Evolutionary conservation across 1,140 invertebrate genomes (phyloP).

Genomic region (Philaenus spumarius): DNA sequence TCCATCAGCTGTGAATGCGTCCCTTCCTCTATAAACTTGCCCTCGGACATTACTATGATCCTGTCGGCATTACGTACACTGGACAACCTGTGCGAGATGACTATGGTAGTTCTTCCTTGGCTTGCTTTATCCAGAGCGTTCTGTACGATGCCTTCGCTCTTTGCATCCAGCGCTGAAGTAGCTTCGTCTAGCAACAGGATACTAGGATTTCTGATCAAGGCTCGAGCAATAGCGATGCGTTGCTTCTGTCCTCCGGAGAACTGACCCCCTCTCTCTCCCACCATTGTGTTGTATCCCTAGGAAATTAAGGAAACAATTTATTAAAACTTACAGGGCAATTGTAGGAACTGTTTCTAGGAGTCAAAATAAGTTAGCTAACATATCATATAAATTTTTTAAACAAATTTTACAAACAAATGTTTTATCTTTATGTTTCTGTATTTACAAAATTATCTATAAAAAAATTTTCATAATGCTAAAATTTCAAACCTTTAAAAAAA

Average conservation of each 20-base stretch:
- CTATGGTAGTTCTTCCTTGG: constrained; percentile 72
- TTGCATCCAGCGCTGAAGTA: constrained; percentile 60
- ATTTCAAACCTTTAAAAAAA: no score
- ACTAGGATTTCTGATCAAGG: constrained; percentile 62
- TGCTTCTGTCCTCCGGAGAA: constrained; percentile 78
- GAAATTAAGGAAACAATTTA: constrained; percentile 22
- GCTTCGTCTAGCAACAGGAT: constrained; percentile 70
- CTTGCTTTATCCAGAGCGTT: constrained; percentile 55
- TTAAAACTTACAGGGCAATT: background rate
- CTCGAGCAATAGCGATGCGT: constrained; percentile 74
- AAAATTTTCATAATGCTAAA: no score
- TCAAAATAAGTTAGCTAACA: no score
- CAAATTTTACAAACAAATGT: no score
- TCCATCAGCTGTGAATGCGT: constrained; percentile 64
- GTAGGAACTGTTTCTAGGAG: background rate
- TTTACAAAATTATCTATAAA: no score
- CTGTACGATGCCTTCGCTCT: constrained; percentile 36
- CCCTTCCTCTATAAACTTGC: constrained; percentile 62
- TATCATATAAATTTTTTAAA: no score
- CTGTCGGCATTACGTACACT: constrained; percentile 70
- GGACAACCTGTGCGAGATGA: constrained; percentile 77
- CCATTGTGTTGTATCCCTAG: constrained; percentile 70
- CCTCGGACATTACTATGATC: constrained; percentile 60
- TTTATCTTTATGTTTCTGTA: no score
- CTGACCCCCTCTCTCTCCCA: constrained; percentile 59